Evolutionary conservation across 2,888 invertebrate species (phyloP), one percentile per base, ranked within the genome.

Genomic region (Pollenia griseotomentosa): DNA sequence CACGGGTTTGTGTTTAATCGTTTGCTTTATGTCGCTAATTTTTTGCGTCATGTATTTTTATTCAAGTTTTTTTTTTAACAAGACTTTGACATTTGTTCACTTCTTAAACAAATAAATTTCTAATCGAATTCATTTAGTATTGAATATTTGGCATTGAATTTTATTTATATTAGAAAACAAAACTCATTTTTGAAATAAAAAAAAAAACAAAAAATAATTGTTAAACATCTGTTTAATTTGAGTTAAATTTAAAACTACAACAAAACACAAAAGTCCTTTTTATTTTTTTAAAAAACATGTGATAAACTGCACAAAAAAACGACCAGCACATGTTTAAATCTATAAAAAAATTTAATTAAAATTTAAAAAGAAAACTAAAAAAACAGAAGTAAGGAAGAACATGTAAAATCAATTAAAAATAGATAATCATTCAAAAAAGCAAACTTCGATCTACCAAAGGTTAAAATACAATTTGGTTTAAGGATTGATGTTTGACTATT

Each of bases 21-120:
- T 57, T 57, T 33, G 11, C 7, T 73, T 51, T n/a, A 12, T 19
- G 12, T 8, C 14, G 5, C 23, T 33, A 0, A 4, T 70, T 48
- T 73, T 23, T 42, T 66, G n/a, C 46, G 77, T 77, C 83, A 77
- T 83, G 61, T 77, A 53, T 53, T 48, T 73, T 63, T 40, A 33
- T 70, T 61, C 53, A 6, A 33, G 9, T 44, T 66, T 66, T 59
- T 85, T n/a, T 55, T 81, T 73, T 59, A 51, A 70, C 46, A 82
- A 86, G 63, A 82, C 82, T 85, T 78, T 82, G 82, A 68, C 73
- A 74, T 83, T 78, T 63, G 74, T 51, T 46, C 2, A 55, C 48
- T 46, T 16, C 14, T 81, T 65, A 19, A 53, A 65, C 40, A 33
- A 33, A 33, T 33, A 33, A 33, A 48, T 65, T 81, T 65, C 11